Conservation (phyloP, 1,140 invertebrate genomes). For the Archegozetes longisetosus region DNA sequence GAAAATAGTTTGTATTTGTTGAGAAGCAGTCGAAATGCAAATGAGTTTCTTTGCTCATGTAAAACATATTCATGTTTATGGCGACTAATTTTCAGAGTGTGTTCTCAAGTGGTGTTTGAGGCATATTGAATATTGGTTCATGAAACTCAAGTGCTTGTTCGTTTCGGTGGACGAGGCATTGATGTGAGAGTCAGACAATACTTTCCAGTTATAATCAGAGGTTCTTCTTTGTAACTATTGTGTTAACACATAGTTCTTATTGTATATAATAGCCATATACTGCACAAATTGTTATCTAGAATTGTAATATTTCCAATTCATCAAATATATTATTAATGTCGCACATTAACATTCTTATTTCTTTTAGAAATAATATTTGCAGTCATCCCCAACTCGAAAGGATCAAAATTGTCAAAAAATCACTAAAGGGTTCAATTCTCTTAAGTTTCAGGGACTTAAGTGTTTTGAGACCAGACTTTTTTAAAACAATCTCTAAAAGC, state of each 20-base stretch:
- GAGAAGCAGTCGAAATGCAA: neutral
- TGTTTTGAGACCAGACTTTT: too few relatives aligned
- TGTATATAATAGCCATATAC: constrained; percentile 24
- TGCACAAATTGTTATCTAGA: too few relatives aligned
- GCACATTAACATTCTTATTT: too few relatives aligned
- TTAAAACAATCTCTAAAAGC: too few relatives aligned
- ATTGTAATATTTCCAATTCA: too few relatives aligned
- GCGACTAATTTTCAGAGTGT: neutral
- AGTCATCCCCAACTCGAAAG: too few relatives aligned
- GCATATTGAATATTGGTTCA: neutral
- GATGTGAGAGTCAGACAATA: constrained; percentile 4
- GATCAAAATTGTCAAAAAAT: too few relatives aligned
- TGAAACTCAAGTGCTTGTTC: neutral
- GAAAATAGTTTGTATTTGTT: too few relatives aligned
- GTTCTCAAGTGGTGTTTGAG: neutral
- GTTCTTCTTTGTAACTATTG: neutral
- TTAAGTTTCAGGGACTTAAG: too few relatives aligned
- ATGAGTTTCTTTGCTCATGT: neutral
- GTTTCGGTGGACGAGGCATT: neutral
- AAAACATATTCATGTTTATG: neutral
- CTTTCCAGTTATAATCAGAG: constrained; percentile 8
- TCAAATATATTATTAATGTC: too few relatives aligned
- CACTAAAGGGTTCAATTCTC: too few relatives aligned
- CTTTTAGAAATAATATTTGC: too few relatives aligned
- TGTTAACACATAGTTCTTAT: constrained; percentile 22